Evolutionary conservation across 2,113 vertebrate genomes (phyloP), one percentile per base, ranked within the genome.

Genomic region (Rhinolophus sinicus): DNA sequence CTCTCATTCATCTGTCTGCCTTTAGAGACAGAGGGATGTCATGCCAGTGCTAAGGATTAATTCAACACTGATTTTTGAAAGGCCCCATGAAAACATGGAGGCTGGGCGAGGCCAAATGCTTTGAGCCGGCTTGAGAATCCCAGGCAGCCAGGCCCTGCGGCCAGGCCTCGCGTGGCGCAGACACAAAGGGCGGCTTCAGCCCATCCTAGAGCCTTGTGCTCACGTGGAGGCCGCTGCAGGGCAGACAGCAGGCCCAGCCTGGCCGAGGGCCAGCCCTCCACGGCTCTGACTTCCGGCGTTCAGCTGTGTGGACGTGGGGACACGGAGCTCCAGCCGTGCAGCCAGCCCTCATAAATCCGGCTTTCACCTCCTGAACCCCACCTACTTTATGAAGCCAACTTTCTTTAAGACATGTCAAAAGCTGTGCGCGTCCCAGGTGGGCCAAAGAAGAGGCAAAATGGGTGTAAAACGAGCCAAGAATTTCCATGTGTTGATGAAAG

Each of bases 401-500:
- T 60, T 60, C 90, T 70, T 30, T 19, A 26, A 87, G 88, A 88
- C 94, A 58, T 69, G 97, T 92, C 96, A 92, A 73, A 93, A 97
- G 90, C 76, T 82, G 93, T 40, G 24, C 33, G 21, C 30, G 3
- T 40, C 87, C 94, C 96, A 93, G 96, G 93, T 94, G 97, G 92
- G 96, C 95, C 50, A 8, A n/a, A 15, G 87, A 72, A 88, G 93
- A 94, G 60, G 88, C 47, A 67, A 82, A 56, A 54, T 1, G 5
- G 87, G 69, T 15, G 24, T 56, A 15, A 56, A 76, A 35, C 12
- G 95, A 97, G 96, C 97, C 97, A 95, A 83, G 93, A 89, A 38
- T 69, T 10, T 50, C 44, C 85, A 19, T 33, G 70, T 94, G 91
- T 70, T 88, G 97, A 88, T 95, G 97, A 83, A 93, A 96, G 95